A percentile compares a stretch with the other conserved stretches of the same genome.
Evolutionary conservation across 1,140 invertebrate genomes (phyloP).

Genomic region (Colletes gigas): DNA sequence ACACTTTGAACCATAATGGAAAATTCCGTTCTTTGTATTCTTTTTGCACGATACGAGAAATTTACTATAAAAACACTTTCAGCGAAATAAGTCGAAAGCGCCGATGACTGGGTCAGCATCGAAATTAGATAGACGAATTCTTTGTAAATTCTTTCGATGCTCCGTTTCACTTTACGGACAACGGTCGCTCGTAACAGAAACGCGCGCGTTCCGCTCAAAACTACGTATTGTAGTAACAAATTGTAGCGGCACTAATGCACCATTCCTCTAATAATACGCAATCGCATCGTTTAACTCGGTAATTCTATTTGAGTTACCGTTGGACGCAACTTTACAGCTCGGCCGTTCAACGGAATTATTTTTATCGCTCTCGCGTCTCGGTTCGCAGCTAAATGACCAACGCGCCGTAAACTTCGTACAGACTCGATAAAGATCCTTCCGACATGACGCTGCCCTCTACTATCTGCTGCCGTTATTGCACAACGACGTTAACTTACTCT

Average conservation of each 20-base stretch:
- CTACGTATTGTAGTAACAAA: neutral
- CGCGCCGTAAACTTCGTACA: neutral
- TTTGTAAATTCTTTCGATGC: no score
- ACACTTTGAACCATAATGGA: no score
- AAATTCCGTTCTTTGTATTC: neutral
- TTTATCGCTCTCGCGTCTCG: neutral
- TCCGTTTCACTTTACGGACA: no score
- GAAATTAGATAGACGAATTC: no score
- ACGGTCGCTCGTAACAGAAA: neutral
- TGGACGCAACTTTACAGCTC: neutral
- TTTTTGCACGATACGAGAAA: neutral
- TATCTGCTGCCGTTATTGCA: slow-evolving; percentile 11
- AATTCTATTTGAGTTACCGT: neutral
- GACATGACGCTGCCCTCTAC: slow-evolving; percentile 20
- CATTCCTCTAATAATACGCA: slow-evolving; percentile 2
- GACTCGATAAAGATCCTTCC: neutral
- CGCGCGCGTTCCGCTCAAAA: no score
- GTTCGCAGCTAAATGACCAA: no score
- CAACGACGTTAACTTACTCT: slow-evolving; percentile 43
- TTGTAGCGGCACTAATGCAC: slow-evolving; percentile 15
- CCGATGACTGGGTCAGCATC: no score
- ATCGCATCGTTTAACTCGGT: slow-evolving; percentile 13
- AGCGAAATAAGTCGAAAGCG: no score
- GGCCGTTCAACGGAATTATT: neutral
- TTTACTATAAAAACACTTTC: no score